Conservation (phyloP, 1,140 invertebrate genomes). For the Sinella curviseta region DNA sequence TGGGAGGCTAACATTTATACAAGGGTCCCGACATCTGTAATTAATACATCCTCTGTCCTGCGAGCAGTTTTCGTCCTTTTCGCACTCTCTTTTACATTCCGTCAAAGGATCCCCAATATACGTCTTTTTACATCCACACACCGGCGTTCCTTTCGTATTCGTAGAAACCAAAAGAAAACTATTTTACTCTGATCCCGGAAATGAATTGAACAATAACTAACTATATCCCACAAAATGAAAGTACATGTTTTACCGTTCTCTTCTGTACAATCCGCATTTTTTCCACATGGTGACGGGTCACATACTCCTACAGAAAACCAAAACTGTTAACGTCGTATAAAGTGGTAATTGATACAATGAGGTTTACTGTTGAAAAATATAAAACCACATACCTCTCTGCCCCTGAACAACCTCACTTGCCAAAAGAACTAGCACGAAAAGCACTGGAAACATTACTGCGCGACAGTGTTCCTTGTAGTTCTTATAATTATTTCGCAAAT, state of each 20-base stretch:
- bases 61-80: background rate
- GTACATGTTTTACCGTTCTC: slow-evolving; percentile 4
- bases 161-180: background rate
- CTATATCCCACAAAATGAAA: background rate
- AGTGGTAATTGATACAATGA: too few relatives aligned
- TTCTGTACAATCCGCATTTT: background rate
- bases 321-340: background rate
- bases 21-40: slow-evolving; percentile 1
- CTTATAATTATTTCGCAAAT: too few relatives aligned
- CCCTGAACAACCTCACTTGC: too few relatives aligned
- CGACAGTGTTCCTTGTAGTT: too few relatives aligned
- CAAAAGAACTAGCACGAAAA: too few relatives aligned
- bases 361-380: too few relatives aligned
- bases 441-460: too few relatives aligned
- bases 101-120: background rate
- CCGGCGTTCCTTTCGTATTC: background rate
- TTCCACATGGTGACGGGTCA: background rate
- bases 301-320: background rate
- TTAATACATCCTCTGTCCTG: background rate
- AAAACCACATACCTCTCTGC: too few relatives aligned
- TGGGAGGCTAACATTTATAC: too few relatives aligned
- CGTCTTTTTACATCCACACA: background rate
- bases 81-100: background rate
- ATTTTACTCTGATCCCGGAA: background rate
- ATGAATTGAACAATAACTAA: background rate